Evolutionary conservation across 2,113 vertebrate species (phyloP), one percentile per base, ranked within the genome.

Genomic region (Gnathonemus echidnorhynchus): DNA sequence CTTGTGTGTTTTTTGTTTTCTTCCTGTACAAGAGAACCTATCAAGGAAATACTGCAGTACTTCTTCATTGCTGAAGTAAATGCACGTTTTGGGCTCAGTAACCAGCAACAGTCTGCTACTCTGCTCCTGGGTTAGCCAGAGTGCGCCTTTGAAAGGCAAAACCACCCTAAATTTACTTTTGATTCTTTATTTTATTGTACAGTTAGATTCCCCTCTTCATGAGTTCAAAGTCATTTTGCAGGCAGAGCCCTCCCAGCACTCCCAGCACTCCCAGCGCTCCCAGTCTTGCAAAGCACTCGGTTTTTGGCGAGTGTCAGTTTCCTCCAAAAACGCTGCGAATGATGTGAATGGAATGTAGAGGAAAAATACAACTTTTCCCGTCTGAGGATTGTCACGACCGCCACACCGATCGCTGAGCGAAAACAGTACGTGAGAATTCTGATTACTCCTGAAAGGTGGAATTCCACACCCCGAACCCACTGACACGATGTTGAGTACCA

Each of bases 341-440:
- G 31, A 80, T 80, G 74, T 80, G 74, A 80, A 80, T 42, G 74
- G 74, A 80, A 80, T 80, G 74, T 15, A 80, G 62, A 70, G 62
- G 62, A 42, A 80, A 80, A 80, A 42, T 39, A 19, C 31, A 42
- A 17, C 15, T 80, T 42, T 80, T 80, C 31, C 74, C 74, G 2
- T 70, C 62, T 70, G 74, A 19, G 74, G 35, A 80, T 6, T 1
- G 13, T 42, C 35, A 80, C 17, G 35, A 42, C 13, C 13, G 17
- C 74, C 35, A 42, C 35, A 17, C 35, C 42, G 17, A 80, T 80
- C 6, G 35, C 74, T 19, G 74, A 2, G 35, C 35, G 5, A 6
- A 80, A 80, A 21, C 15, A 80, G 15, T 1, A 42, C 31, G 74
- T 17, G 74, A 42, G 19, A 42, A 80, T 31, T 13, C 74, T 17